Evolutionary conservation across 2,888 invertebrate species (phyloP).

Genomic region (Cristatella mucedo): DNA sequence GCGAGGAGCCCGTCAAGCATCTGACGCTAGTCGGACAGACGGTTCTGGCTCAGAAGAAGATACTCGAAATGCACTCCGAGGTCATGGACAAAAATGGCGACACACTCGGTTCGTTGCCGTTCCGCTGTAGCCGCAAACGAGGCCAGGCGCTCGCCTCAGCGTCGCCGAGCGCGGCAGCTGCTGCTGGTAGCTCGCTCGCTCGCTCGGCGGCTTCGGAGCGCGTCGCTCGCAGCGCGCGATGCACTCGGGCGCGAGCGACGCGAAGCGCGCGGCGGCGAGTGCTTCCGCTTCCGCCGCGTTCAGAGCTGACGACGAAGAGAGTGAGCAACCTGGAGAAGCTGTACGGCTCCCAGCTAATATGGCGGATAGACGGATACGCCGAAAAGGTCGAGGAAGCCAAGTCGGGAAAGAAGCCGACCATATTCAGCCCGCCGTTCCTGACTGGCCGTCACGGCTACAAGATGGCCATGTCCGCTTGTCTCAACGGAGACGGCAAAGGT

Average conservation of each 20-base stretch:
- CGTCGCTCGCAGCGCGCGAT: too few relatives aligned
- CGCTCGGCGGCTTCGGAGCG: too few relatives aligned
- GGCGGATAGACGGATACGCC: conserved; percentile 33
- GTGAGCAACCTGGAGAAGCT: conserved; percentile 30
- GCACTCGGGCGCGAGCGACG: too few relatives aligned
- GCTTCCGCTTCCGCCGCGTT: too few relatives aligned
- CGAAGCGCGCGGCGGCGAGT: too few relatives aligned
- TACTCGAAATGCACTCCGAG: conserved; percentile 16
- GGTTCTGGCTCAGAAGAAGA: conserved; percentile 22
- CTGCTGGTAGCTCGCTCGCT: too few relatives aligned
- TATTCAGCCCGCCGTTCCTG: conserved; percentile 36
- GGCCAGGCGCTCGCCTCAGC: too few relatives aligned
- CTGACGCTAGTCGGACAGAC: conserved; percentile 29
- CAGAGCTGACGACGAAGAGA: too few relatives aligned
- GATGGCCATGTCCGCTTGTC: conserved; percentile 30
- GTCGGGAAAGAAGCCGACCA: conserved; percentile 26
- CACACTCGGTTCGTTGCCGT: conserved; percentile 10
- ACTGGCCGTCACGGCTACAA: conserved; percentile 38
- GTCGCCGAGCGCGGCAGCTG: too few relatives aligned
- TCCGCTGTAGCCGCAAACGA: conserved; percentile 15
- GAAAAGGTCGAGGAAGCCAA: conserved; percentile 30
- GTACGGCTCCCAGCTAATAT: conserved; percentile 36
- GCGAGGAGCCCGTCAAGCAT: conserved; percentile 30
- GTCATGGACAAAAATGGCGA: conserved; percentile 15
- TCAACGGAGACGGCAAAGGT: conserved; percentile 33